Conservation (phyloP, 2,113 vertebrate species). For the Columbina picui region DNA sequence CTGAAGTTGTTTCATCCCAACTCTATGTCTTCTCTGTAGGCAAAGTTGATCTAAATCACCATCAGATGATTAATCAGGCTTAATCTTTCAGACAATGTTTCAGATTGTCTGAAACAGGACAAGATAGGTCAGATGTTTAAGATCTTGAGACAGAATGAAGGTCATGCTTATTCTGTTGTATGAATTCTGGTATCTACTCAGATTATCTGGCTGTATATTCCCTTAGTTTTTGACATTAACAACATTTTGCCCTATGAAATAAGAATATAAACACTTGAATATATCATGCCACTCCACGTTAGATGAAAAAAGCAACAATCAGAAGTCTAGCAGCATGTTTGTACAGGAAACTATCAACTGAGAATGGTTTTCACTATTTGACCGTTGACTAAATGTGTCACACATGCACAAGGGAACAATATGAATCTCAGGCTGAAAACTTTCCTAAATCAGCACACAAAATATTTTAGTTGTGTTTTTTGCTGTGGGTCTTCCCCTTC, state of each 20-base stretch:
- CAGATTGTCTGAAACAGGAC: too few species aligned
- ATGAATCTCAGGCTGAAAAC: background rate
- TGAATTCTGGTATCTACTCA: background rate
- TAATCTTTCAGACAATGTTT: background rate
- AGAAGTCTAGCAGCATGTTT: background rate
- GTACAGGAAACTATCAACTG: background rate
- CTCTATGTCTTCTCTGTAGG: background rate
- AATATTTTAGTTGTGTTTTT: background rate
- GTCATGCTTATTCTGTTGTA: background rate
- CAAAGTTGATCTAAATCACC: background rate
- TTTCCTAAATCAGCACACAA: background rate
- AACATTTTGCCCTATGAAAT: background rate
- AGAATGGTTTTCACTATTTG: background rate
- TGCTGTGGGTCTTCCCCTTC: background rate
- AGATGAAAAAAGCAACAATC: background rate
- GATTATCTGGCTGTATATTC: background rate
- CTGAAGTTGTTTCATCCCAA: background rate
- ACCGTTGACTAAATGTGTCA: background rate
- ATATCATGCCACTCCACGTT: background rate
- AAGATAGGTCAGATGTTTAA: background rate
- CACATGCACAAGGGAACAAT: background rate
- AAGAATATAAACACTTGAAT: background rate
- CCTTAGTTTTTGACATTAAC: background rate
- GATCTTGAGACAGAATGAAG: background rate
- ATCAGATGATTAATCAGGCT: background rate